Conservation (phyloP, 1,140 invertebrate species). For the Diabrotica virgifera region DNA sequence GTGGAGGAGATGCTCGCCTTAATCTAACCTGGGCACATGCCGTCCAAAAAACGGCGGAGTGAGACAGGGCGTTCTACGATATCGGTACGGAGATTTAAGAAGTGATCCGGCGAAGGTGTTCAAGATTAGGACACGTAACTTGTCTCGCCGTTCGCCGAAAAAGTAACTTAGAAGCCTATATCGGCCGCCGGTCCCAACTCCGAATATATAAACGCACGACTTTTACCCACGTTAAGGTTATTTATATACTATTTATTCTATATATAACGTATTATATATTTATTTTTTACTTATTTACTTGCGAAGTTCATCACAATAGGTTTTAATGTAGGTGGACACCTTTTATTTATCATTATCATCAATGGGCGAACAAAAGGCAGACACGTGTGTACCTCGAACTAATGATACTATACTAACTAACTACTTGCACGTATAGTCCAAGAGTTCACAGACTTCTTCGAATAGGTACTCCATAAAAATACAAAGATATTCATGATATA, state of each 20-base stretch:
- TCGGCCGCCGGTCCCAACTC: constrained; percentile 11
- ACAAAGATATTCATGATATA: too few species aligned
- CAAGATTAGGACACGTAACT: constrained; percentile 18
- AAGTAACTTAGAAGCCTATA: constrained; percentile 6
- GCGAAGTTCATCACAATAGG: constrained; percentile 48
- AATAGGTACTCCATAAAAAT: neutral
- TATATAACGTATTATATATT: constrained; percentile 43
- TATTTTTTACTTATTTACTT: constrained; percentile 44
- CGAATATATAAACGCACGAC: constrained; percentile 33
- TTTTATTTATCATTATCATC: constrained; percentile 40
- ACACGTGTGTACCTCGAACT: constrained; percentile 44
- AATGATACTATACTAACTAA: constrained; percentile 37
- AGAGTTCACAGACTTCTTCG: neutral
- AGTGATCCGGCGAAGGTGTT: neutral
- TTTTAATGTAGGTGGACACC: constrained; percentile 45
- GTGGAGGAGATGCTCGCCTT: neutral
- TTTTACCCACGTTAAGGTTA: constrained; percentile 36
- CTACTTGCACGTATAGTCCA: constrained; percentile 23
- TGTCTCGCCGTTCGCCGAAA: neutral
- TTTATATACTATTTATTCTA: constrained; percentile 41
- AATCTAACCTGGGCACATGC: constrained; percentile 18
- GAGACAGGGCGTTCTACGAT: constrained; percentile 12
- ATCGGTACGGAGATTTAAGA: constrained; percentile 12
- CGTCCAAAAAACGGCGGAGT: constrained; percentile 23
- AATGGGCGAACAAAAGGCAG: constrained; percentile 47